phyloP scores from a whole-genome alignment of 2,797 vertebrate species.

The Sitta carolinensis region DNA sequence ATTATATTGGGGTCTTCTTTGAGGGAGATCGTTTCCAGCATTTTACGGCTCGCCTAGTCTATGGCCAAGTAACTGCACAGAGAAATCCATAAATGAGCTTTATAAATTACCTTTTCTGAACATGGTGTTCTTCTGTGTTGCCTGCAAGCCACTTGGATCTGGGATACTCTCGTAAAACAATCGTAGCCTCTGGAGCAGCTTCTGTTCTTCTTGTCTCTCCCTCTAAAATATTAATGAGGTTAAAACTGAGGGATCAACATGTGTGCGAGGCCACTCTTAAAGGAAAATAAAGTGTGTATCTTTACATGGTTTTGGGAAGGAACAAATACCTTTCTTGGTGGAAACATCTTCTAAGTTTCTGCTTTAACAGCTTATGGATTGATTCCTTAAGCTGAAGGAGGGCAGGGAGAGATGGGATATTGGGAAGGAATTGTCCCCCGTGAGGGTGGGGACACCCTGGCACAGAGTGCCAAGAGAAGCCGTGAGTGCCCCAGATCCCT shows the following conservation, averaged over 20 bases:
- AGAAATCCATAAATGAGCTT: conserved; percentile 32
- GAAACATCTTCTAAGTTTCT: neutral
- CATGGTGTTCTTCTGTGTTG: neutral
- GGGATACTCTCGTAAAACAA: neutral
- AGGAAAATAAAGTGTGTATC: neutral
- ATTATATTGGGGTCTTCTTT: neutral
- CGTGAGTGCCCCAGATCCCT: neutral
- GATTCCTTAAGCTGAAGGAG: neutral
- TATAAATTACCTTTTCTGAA: conserved; percentile 37
- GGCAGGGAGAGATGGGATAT: accelerated
- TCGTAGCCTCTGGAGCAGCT: neutral
- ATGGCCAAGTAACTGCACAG: neutral
- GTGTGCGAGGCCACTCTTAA: neutral
- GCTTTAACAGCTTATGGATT: neutral
- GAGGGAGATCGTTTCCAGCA: neutral
- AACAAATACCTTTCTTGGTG: neutral
- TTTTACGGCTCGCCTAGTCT: neutral
- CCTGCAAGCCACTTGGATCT: neutral
- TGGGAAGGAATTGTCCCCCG: neutral
- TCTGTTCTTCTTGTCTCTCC: neutral
- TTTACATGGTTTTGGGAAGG: neutral
- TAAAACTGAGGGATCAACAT: neutral
- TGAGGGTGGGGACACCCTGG: accelerated
- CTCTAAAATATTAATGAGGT: neutral
- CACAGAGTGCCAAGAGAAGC: neutral